These are phyloP conservation scores for Hemicrepidius hirtus DNA, from an alignment of 2,888 invertebrate genomes.

Conservation along the genomic window DNA sequence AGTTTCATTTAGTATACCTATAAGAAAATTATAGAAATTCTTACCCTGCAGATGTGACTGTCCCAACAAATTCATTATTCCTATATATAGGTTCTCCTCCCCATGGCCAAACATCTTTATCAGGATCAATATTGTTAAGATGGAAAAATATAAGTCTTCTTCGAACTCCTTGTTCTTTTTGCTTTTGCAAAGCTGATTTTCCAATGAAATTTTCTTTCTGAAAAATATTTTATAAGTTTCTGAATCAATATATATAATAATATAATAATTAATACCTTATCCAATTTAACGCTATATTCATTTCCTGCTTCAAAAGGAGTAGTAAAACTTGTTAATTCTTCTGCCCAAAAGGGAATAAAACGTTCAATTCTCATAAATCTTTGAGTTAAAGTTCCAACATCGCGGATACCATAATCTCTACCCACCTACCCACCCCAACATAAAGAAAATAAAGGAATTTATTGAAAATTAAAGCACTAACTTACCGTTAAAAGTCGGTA, in stretches of 20 bases:
- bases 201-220: slow-evolving; percentile 80
- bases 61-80: slow-evolving; percentile 79
- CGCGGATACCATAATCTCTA: slow-evolving; percentile 79
- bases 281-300: slow-evolving; percentile 76
- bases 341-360: slow-evolving; percentile 84
- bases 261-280: slow-evolving; percentile 68
- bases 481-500: slow-evolving; percentile 77
- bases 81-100: slow-evolving; percentile 82
- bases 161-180: slow-evolving; percentile 77
- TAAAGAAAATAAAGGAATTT: not conserved
- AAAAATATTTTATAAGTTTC: slow-evolving; percentile 31
- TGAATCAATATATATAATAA: no score
- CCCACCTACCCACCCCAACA: slow-evolving; percentile 71
- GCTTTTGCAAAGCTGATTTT: slow-evolving; percentile 77
- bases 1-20: slow-evolving; percentile 30
- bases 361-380: slow-evolving; percentile 81
- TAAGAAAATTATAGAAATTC: not conserved
- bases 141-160: slow-evolving; percentile 79
- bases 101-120: slow-evolving; percentile 81
- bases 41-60: slow-evolving; percentile 80
- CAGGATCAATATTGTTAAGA: slow-evolving; percentile 77
- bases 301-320: slow-evolving; percentile 80
- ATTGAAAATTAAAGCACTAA: slow-evolving; percentile 18
- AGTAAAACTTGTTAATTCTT: slow-evolving; percentile 78
- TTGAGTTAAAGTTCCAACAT: slow-evolving; percentile 81